Evolutionary conservation across 2,113 vertebrate genomes (phyloP).

Genomic region (Callipepla squamata): DNA sequence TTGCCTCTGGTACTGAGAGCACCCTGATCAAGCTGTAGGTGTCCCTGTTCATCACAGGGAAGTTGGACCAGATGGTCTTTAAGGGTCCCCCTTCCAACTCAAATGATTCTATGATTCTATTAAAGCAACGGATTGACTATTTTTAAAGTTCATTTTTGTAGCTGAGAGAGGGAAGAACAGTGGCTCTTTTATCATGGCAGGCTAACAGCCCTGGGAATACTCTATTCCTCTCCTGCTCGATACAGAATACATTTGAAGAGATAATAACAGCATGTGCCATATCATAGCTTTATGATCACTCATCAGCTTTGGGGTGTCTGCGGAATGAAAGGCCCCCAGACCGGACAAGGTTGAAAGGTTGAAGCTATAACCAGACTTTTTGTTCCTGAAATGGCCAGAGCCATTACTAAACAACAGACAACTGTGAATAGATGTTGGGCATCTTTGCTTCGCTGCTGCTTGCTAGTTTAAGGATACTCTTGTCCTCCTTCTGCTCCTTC

Average conservation of each 20-base stretch:
- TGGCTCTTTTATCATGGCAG: not conserved
- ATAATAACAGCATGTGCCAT: slow-evolving; percentile 12
- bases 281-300: slow-evolving; percentile 55
- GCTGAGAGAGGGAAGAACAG: slow-evolving; percentile 18
- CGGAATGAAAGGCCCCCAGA: slow-evolving; percentile 41
- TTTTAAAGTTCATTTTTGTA: slow-evolving; percentile 3
- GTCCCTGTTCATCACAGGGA: too few species aligned
- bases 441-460: slow-evolving; percentile 63
- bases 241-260: not conserved
- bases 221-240: not conserved
- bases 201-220: slow-evolving; percentile 8
- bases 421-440: slow-evolving; percentile 55
- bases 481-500: slow-evolving; percentile 71
- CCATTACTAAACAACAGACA: slow-evolving; percentile 53
- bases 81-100: too few species aligned
- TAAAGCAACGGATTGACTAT: not conserved
- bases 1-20: too few species aligned
- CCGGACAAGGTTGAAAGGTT: slow-evolving; percentile 31
- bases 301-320: slow-evolving; percentile 41
- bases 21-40: too few species aligned
- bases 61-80: too few species aligned
- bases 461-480: slow-evolving; percentile 55
- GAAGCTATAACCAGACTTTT: slow-evolving; percentile 51
- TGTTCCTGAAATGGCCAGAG: slow-evolving; percentile 33
- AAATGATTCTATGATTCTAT: not conserved